Evolutionary conservation across 2,113 vertebrate genomes (phyloP).

Genomic region (Colossoma macropomum): DNA sequence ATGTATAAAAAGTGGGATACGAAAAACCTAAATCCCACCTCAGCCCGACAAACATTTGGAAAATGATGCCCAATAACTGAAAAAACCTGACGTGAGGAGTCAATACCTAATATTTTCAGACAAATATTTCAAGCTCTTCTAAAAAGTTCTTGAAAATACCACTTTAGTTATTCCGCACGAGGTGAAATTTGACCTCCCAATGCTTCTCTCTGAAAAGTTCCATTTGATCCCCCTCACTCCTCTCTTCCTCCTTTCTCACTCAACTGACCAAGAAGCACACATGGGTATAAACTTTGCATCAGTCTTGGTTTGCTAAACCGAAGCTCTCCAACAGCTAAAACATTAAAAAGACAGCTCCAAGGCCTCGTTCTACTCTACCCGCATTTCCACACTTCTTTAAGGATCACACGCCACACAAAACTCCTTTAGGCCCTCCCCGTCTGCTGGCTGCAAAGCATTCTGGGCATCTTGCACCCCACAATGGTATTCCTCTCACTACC

Average conservation of each 20-base stretch:
- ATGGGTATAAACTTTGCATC: neutral
- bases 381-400: neutral
- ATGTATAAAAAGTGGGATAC: too few relatives aligned
- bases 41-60: too few relatives aligned
- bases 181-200: neutral
- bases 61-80: too few relatives aligned
- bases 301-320: neutral
- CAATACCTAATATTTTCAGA: too few relatives aligned
- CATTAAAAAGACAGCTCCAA: conserved; percentile 2
- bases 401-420: neutral
- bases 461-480: neutral
- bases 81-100: too few relatives aligned
- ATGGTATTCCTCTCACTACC: neutral
- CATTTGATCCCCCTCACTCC: neutral
- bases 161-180: neutral
- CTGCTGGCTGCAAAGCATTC: neutral
- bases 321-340: neutral
- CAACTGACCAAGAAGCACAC: neutral
- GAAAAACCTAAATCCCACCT: too few relatives aligned
- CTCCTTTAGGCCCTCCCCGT: neutral
- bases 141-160: neutral
- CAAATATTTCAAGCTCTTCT: too few relatives aligned
- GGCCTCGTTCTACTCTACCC: neutral
- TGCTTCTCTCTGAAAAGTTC: neutral
- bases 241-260: neutral